Evolutionary conservation across 2,797 vertebrate genomes (phyloP), one percentile per base, ranked within the genome.

Genomic region (Cyclopterus lumpus): DNA sequence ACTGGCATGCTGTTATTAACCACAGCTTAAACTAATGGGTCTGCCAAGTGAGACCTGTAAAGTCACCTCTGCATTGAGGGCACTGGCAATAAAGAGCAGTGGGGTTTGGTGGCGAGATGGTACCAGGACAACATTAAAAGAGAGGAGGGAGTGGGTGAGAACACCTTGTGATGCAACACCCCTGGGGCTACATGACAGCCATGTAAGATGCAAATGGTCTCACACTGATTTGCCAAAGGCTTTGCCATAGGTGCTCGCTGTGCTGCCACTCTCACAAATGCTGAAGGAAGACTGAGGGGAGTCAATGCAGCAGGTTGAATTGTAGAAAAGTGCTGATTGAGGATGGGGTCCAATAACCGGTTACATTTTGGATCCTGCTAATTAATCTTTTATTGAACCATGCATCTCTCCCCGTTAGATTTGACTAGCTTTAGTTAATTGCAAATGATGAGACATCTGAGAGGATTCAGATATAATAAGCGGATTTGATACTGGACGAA

Each of bases 1-100:
- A 85, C 80, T 88, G 84, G 84, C 89, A 84, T 81, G 73, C 85
- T 88, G 84, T 85, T 87, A 91, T 80, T 73, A 80, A 86, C 82
- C 80, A 70, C 79, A 78, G 70, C 68, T 80, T 72, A 85, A 85
- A 74, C 68, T 67, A 64, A 79, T 49, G 75, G 64, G 61, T 75
- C 77, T 82, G 84, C 85, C 84, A 86, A 75, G 49, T 5, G 5
- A 65, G 64, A 63, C 74, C 73, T 72, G 79, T 78, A 80, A 79
- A 79, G 73, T 69, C 69, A 60, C 73, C 11, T 59, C 44, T 63
- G 76, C 67, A 63, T 64, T 73, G 58, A 74, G 66, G 26, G 59
- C 59, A 53, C 42, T 71, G 75, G 72, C 79, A 79, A 38, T 63
- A 60, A 69, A 62, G n/a, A 67, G 78, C 54, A 20, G 30, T 8